Evolutionary conservation across 2,797 vertebrate species (phyloP).

Genomic region (Poecilia velifera): DNA sequence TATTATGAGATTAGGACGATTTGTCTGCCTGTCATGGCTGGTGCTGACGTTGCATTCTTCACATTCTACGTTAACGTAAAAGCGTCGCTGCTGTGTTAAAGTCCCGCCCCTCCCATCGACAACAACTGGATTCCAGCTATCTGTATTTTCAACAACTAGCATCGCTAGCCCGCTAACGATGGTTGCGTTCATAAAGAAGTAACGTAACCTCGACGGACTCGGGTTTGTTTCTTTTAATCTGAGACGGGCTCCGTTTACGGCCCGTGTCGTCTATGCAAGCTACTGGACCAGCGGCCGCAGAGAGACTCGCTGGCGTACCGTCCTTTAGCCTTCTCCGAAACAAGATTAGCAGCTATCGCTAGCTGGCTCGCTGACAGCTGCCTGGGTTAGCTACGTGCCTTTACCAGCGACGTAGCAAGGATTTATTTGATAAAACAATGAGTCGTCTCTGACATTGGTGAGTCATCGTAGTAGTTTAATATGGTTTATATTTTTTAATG

Average conservation of each 20-base stretch:
- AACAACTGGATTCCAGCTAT: conserved; percentile 75
- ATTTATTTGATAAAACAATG: conserved; percentile 51
- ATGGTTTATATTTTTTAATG: conserved; percentile 11
- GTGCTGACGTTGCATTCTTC: conserved; percentile 41
- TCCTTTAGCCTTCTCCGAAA: conserved; percentile 56
- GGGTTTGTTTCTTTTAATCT: neutral
- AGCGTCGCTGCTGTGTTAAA: conserved; percentile 15
- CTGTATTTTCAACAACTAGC: conserved; percentile 68
- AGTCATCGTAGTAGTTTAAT: conserved; percentile 25
- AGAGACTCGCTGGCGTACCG: conserved; percentile 42
- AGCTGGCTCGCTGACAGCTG: conserved; percentile 70
- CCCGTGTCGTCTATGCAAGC: conserved; percentile 15
- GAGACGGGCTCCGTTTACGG: conserved; percentile 20
- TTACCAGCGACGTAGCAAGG: conserved; percentile 32
- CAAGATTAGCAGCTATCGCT: conserved; percentile 57
- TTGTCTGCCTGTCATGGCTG: neutral
- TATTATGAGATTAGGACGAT: neutral
- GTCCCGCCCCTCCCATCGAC: conserved; percentile 65
- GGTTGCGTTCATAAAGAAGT: conserved; percentile 11
- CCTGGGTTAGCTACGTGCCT: conserved; percentile 40
- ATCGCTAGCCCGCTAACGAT: conserved; percentile 53
- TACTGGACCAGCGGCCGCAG: conserved; percentile 44
- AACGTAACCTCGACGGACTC: neutral
- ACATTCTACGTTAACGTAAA: conserved; percentile 41
- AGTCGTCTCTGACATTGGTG: conserved; percentile 69